Percentiles rank a stretch among this genome's conserved stretches.
Conservation (phyloP, 2,888 invertebrate species). For the Tortricodes alternella region DNA sequence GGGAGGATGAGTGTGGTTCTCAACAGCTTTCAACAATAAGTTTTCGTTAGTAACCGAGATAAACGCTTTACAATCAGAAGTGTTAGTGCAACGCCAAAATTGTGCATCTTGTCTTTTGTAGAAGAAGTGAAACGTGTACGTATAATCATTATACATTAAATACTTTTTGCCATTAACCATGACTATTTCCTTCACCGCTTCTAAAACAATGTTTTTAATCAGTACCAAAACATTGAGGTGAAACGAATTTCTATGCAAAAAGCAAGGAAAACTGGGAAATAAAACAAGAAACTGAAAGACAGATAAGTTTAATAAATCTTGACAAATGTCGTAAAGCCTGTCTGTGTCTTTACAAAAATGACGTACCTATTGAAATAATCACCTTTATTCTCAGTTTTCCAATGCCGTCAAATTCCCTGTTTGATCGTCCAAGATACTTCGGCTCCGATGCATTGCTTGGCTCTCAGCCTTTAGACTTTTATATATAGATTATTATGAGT, state of each 20-base stretch:
- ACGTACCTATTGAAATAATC: no score
- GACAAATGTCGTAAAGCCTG: no score
- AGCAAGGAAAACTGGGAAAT: no score
- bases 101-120: constrained; percentile 11
- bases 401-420: no score
- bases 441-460: no score
- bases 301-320: no score
- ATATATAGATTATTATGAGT: constrained; percentile 6
- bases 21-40: not conserved
- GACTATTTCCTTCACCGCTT: constrained; percentile 36
- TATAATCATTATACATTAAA: constrained; percentile 35
- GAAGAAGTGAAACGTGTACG: constrained; percentile 26
- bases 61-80: constrained; percentile 21
- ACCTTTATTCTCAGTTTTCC: no score
- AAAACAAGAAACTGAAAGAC: no score
- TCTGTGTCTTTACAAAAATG: no score
- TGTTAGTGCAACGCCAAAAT: constrained; percentile 20
- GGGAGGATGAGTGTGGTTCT: constrained; percentile 16
- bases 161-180: constrained; percentile 40
- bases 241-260: no score
- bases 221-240: no score
- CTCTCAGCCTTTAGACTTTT: not conserved
- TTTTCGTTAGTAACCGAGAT: not conserved
- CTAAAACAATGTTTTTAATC: constrained; percentile 17
- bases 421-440: no score